A percentile compares a stretch with the other conserved stretches of the same genome.
These are phyloP conservation scores for Ornithoptera priamus DNA, from an alignment of 2,888 invertebrate species.

Conservation along the genomic window DNA sequence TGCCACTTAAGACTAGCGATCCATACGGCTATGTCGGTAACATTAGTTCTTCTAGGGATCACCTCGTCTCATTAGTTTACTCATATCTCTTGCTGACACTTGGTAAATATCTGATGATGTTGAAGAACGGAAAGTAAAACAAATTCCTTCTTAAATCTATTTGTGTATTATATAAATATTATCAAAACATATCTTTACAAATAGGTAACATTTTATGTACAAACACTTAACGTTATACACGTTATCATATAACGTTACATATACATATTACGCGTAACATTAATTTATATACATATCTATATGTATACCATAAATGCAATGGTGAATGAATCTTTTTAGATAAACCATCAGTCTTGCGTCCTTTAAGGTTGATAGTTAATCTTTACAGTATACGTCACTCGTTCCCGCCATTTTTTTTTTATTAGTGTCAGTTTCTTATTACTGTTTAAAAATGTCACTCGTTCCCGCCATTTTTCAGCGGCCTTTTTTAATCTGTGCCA, in stretches of 20 bases:
- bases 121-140: constrained; percentile 29
- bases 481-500: too few species aligned
- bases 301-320: constrained; percentile 21
- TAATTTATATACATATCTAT: constrained; percentile 18
- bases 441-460: too few species aligned
- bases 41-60: too few species aligned
- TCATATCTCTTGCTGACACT: too few species aligned
- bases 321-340: constrained; percentile 24
- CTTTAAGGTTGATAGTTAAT: constrained; percentile 53
- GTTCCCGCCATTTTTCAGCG: too few species aligned
- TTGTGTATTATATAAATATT: constrained; percentile 35
- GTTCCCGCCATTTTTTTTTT: neutral
- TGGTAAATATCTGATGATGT: too few species aligned
- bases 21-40: too few species aligned
- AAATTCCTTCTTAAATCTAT: constrained; percentile 35
- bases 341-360: constrained; percentile 59
- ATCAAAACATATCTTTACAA: constrained; percentile 31
- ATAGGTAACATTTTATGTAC: constrained; percentile 30
- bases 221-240: constrained; percentile 27
- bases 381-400: neutral
- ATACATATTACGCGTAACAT: neutral
- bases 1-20: too few species aligned
- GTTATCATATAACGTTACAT: constrained; percentile 9
- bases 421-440: neutral
- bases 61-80: too few species aligned